Evolutionary conservation across 2,888 invertebrate genomes (phyloP).

Genomic region (Meiosimyza platycephala): DNA sequence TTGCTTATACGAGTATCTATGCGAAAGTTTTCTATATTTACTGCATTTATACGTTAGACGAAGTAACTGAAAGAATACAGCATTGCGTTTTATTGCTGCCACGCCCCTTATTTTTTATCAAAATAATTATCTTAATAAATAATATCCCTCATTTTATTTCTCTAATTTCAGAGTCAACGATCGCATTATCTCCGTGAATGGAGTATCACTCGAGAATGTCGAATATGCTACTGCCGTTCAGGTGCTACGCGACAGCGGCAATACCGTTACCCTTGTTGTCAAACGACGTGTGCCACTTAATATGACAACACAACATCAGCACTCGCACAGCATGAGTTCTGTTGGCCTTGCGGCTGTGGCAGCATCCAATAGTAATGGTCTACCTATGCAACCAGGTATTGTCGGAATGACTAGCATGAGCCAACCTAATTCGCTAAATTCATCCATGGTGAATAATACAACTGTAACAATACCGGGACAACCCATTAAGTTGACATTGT

Average conservation of each 20-base stretch:
- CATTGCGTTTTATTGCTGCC: too few species aligned
- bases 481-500: slow-evolving; percentile 85
- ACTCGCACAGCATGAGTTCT: slow-evolving; percentile 65
- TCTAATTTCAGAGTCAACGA: slow-evolving; percentile 87
- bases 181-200: slow-evolving; percentile 96
- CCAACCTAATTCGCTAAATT: slow-evolving; percentile 61
- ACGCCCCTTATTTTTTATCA: too few species aligned
- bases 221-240: slow-evolving; percentile 96
- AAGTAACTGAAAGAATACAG: too few species aligned
- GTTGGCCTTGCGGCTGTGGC: slow-evolving; percentile 55
- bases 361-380: slow-evolving; percentile 40
- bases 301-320: slow-evolving; percentile 60
- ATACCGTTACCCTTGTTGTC: slow-evolving; percentile 88
- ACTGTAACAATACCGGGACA: slow-evolving; percentile 56
- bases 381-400: slow-evolving; percentile 42
- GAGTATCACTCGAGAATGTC: slow-evolving; percentile 94
- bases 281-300: slow-evolving; percentile 77
- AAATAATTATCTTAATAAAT: too few species aligned
- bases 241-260: slow-evolving; percentile 89
- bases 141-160: slow-evolving; percentile 30
- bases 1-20: too few species aligned
- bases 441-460: slow-evolving; percentile 54
- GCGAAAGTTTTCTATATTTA: too few species aligned
- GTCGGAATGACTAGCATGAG: slow-evolving; percentile 54
- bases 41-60: too few species aligned